Base-by-base conservation (phyloP, 2,113 vertebrate species). In the Chionodraco myersi region DNA sequence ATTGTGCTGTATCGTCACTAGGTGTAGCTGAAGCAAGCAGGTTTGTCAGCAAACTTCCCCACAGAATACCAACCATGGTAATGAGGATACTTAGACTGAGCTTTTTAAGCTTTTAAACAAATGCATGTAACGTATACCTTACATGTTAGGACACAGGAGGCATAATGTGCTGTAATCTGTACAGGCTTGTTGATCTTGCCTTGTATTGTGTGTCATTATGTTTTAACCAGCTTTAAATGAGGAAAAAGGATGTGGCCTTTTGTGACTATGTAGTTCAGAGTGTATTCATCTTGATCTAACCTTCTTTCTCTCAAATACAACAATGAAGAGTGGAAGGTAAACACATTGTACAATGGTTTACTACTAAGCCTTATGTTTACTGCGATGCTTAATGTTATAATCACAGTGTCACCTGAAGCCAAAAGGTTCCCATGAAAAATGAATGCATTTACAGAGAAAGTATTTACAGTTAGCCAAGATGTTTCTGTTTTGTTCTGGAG, bases 21-120 rank as follows among this genome's bases (percentile, higher is more conserved):
- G 67, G 48, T 68, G 73, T 60, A 51, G 53, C 52, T 61, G 54
- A 41, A 47, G 49, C 41, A 61, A n/a, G 53, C 18, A 53, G 14
- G 66, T 11, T 41, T 41, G 36, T 41, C 36, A 41, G 36, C 36
- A 5, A 6, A 41, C 36, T 47, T 10, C 7, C n/a, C 13, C 3
- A 18, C 10, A 30, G 13, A 11, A 21, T 14, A 61, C 6, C 2
- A 21, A 34, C 18, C 12, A 14, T 6, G 36, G 36, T 41, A 41
- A 41, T 66, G 26, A 9, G 69, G 45, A 36, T 59, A 21, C 36
- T 36, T 6, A 41, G 8, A 41, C n/a, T 26, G 3, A 41, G 36
- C 7, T 49, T 54, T 30, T 44, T 68, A 15, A 16, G 7, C 58
- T 26, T 26, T 26, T 26, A 9, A 48, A 18, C 3, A 16, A 15